Conservation (phyloP, 2,113 vertebrate species). For the Gambusia holbrooki region DNA sequence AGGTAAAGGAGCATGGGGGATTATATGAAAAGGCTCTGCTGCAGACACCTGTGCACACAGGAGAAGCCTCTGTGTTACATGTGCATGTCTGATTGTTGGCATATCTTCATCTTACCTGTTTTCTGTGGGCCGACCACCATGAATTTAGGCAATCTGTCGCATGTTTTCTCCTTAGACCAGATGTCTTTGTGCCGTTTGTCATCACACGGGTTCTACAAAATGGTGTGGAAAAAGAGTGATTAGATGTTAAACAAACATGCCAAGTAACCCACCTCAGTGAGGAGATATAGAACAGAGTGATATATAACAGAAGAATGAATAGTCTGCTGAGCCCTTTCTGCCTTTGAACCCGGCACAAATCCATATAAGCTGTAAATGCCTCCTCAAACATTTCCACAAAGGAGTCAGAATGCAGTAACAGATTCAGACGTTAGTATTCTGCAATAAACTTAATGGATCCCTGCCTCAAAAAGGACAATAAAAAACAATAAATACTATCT, state of each 20-base stretch:
- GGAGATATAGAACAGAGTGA: not conserved
- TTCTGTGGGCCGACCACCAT: conserved; percentile 96
- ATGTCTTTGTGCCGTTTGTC: conserved; percentile 98
- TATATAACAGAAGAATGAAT: not conserved
- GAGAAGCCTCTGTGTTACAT: conserved; percentile 28
- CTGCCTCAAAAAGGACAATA: conserved; percentile 1
- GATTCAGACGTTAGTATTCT: not conserved
- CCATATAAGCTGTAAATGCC: not conserved
- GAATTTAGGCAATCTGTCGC: conserved; percentile 94
- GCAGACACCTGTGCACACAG: conserved; percentile 59
- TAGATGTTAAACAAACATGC: conserved; percentile 12
- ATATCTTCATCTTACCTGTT: conserved; percentile 82
- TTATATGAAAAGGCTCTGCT: conserved; percentile 62
- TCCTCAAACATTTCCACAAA: not conserved
- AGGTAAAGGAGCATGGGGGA: conserved; percentile 46
- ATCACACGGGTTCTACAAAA: conserved; percentile 91
- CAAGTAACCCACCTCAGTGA: not conserved
- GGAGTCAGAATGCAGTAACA: not conserved
- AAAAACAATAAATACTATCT: not conserved
- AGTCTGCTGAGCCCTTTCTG: not conserved
- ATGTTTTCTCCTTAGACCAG: conserved; percentile 99
- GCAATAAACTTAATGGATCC: conserved; percentile 3
- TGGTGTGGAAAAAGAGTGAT: conserved; percentile 32
- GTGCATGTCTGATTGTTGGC: conserved; percentile 30
- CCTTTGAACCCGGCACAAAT: not conserved